Base-by-base conservation (phyloP, 2,113 vertebrate genomes). In the Myodes glareolus region DNA sequence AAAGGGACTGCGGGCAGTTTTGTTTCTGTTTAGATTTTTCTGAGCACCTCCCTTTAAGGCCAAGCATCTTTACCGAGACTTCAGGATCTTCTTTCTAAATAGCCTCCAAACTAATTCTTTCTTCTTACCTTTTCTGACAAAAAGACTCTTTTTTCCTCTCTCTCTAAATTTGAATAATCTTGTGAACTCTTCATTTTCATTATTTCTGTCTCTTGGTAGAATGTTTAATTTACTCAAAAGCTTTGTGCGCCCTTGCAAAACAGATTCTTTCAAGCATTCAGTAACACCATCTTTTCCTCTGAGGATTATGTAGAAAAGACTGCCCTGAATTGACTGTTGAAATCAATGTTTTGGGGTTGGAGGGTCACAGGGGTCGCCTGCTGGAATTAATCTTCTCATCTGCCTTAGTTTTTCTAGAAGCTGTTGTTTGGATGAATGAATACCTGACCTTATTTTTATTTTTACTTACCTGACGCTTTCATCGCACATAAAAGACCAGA, bases 121-220 rank as follows among this genome's bases (percentile, higher is more conserved):
- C 7, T 81, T 86, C 21, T 27, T 61, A 21, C 5, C 52, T 94
- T 92, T 94, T 84, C n/a, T 82, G 67, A 89, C 33, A 36, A 96
- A 47, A 80, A 68, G 78, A 88, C 89, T 94, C 91, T 12, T 68
- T 97, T 72, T 47, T 80, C 81, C 81, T 70, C 29, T 27, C 45
- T 45, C 55, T 33, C 25, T 77, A 81, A 96, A 93, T 76, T 88
- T 95, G 31, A 95, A 91, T 77, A 55, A 89, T 91, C 77, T 95
- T 33, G 11, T 68, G 72, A 93, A 93, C n/a, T 88, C 87, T 96
- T 85, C 68, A 61, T 97, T 97, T 93, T 96, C 42, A 55, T 93
- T 96, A 63, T 92, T 96, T 77, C 31, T 63, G 90, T 96, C 91
- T 93, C 17, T 90, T 31, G 1, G 23, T 81, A 90, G 68, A 90